phyloP scores from a whole-genome alignment of 2,113 vertebrate species.

The Abramis brama region DNA sequence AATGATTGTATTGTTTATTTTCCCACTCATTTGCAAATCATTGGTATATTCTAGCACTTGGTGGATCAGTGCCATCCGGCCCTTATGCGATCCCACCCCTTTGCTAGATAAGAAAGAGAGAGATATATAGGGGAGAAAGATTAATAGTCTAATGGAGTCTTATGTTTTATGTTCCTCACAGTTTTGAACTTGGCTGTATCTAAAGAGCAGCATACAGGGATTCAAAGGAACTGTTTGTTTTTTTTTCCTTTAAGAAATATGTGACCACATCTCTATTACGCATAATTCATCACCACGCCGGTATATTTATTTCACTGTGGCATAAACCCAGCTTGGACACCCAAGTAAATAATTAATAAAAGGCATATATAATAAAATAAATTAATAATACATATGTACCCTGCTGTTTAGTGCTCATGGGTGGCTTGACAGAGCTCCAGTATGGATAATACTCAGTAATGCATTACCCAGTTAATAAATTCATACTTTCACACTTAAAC shows the following conservation, averaged over 20 bases:
- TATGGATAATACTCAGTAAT: background rate
- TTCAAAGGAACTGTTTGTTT: background rate
- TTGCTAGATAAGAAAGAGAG: conserved; percentile 12
- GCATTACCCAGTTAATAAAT: background rate
- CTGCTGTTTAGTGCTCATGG: conserved; percentile 6
- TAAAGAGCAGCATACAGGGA: background rate
- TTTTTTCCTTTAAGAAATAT: conserved; percentile 1
- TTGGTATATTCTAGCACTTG: background rate
- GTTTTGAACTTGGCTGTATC: conserved; percentile 35
- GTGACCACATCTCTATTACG: conserved; percentile 11
- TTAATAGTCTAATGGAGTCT: conserved; percentile 37
- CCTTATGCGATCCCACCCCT: background rate
- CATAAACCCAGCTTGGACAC: conserved; percentile 8
- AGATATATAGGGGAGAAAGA: background rate
- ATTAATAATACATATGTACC: background rate
- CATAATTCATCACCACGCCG: background rate
- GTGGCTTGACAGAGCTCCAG: background rate
- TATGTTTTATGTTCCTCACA: conserved; percentile 39
- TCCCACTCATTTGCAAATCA: background rate
- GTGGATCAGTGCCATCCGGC: background rate
- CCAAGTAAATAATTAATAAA: conserved; percentile 21
- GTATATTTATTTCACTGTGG: conserved; percentile 37
- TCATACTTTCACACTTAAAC: background rate
- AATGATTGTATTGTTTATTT: too few relatives aligned
- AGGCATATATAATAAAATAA: conserved; percentile 1